Conservation (phyloP, 2,888 invertebrate genomes). For the Phyto melanocephala region DNA sequence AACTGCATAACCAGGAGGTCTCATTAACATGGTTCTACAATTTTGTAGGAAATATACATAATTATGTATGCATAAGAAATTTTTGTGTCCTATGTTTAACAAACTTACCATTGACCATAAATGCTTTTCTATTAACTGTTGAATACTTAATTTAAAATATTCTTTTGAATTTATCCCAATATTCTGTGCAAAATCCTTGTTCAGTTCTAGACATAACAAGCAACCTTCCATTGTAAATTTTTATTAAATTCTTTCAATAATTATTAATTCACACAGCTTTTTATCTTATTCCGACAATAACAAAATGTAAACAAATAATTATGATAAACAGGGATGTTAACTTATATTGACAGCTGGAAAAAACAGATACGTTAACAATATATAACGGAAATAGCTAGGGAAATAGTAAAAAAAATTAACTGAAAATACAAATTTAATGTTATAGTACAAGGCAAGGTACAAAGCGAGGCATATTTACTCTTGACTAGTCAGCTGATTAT, state of each 20-base stretch:
- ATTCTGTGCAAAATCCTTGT: neutral
- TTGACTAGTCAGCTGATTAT: too few relatives aligned
- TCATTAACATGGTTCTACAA: constrained; percentile 1
- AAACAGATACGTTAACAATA: neutral
- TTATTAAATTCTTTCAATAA: neutral
- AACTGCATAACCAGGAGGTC: constrained; percentile 65
- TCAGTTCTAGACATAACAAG: constrained; percentile 34
- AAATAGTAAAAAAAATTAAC: too few relatives aligned
- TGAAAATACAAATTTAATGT: too few relatives aligned
- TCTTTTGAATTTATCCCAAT: constrained; percentile 18
- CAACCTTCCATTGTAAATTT: constrained; percentile 40
- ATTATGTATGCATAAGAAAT: too few relatives aligned
- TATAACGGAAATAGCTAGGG: neutral
- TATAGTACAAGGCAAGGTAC: too few relatives aligned
- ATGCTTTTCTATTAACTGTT: constrained; percentile 25
- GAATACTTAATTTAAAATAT: constrained; percentile 30
- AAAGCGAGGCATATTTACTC: too few relatives aligned
- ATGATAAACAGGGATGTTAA: neutral
- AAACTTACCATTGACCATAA: constrained; percentile 52
- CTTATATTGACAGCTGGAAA: neutral
- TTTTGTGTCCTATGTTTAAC: neutral
- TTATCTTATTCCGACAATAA: neutral
- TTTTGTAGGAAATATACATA: neutral
- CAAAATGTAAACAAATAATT: neutral
- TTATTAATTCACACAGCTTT: too few relatives aligned